Evolutionary conservation across 1,140 invertebrate genomes (phyloP).

Genomic region (Lordiphosa clarofinis): DNA sequence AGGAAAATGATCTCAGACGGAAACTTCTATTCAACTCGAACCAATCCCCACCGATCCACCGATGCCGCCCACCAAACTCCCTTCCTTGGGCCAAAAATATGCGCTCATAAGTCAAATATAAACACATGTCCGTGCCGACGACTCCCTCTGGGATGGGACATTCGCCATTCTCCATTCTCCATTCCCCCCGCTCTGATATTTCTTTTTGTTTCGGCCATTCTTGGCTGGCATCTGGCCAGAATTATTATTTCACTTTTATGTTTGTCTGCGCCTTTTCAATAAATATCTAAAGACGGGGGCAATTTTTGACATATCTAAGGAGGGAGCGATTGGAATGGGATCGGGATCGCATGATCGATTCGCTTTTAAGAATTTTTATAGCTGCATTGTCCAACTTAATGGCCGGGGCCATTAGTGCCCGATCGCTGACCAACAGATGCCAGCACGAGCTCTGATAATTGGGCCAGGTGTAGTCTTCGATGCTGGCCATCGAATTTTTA

Average conservation of each 20-base stretch:
- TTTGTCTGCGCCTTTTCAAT: slow-evolving; percentile 76
- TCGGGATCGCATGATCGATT: slow-evolving; percentile 31
- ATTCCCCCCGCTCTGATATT: slow-evolving; percentile 36
- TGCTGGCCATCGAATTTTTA: slow-evolving; percentile 18
- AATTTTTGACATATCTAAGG: slow-evolving; percentile 9
- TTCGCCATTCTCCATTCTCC: slow-evolving; percentile 1
- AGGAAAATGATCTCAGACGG: slow-evolving; percentile 2
- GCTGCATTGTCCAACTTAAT: slow-evolving; percentile 67
- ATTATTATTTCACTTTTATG: slow-evolving; percentile 78
- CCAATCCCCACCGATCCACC: background rate
- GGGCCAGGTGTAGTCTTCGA: slow-evolving; percentile 38
- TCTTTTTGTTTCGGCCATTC: slow-evolving; percentile 61
- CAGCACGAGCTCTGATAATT: slow-evolving; percentile 21
- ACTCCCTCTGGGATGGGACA: slow-evolving; percentile 11
- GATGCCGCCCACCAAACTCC: background rate
- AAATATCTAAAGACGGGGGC: slow-evolving; percentile 51
- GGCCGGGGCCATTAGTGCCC: slow-evolving; percentile 51
- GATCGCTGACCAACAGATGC: slow-evolving; percentile 28
- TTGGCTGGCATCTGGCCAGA: slow-evolving; percentile 64
- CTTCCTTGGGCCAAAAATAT: slow-evolving; percentile 45
- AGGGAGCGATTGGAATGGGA: slow-evolving; percentile 25
- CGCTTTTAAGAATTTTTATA: slow-evolving; percentile 60
- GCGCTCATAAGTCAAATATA: slow-evolving; percentile 68
- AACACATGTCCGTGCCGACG: slow-evolving; percentile 45
- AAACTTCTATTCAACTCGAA: slow-evolving; percentile 1